These are phyloP conservation scores for Pipa parva DNA, from an alignment of 2,113 vertebrate genomes.

Conservation along the genomic window DNA sequence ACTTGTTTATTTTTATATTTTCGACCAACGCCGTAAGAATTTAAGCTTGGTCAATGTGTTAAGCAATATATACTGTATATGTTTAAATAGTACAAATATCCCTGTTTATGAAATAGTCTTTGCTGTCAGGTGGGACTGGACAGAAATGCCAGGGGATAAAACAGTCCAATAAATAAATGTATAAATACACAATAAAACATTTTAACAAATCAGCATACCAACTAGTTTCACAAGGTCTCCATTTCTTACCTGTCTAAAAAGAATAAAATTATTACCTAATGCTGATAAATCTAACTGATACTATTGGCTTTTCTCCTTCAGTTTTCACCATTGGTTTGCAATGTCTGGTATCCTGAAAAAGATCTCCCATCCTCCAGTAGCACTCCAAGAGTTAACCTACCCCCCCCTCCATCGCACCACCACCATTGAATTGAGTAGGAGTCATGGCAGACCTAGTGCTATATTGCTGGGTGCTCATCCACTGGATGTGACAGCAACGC, in stretches of 20 bases:
- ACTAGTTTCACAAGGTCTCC: too few relatives aligned
- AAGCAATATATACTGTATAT: background rate
- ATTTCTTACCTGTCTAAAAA: too few relatives aligned
- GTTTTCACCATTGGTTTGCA: too few relatives aligned
- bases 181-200: too few relatives aligned
- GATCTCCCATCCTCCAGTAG: background rate
- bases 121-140: background rate
- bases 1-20: constrained; percentile 27
- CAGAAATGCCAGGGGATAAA: background rate
- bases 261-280: too few relatives aligned
- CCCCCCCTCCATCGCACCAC: background rate
- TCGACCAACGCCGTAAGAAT: constrained; percentile 21
- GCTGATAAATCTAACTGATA: too few relatives aligned
- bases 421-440: constrained; percentile 5
- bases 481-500: constrained; percentile 24
- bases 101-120: background rate
- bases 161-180: too few relatives aligned
- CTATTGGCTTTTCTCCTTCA: too few relatives aligned
- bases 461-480: constrained; percentile 32
- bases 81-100: background rate
- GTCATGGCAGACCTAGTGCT: constrained; percentile 16
- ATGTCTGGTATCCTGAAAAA: too few relatives aligned
- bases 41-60: constrained; percentile 4
- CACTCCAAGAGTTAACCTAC: background rate
- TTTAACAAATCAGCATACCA: too few relatives aligned